These are phyloP conservation scores for Scomber colias DNA, from an alignment of 2,113 vertebrate species.

Conservation along the genomic window DNA sequence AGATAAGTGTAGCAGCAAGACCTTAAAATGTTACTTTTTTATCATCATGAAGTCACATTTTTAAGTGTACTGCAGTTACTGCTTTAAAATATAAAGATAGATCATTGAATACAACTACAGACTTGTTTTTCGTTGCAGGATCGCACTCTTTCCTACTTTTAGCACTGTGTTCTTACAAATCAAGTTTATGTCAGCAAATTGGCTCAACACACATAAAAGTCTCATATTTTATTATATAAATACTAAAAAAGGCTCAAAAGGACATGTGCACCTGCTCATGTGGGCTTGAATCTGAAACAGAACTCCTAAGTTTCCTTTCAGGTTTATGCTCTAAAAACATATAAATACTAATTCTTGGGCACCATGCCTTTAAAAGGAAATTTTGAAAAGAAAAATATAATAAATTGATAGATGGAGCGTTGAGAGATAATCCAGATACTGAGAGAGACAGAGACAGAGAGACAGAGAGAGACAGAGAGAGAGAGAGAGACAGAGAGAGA, in stretches of 20 bases:
- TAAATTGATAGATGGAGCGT: constrained; percentile 20
- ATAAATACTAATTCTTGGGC: background rate
- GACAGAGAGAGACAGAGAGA: background rate
- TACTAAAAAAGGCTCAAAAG: no score
- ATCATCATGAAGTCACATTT: no score
- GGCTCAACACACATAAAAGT: no score
- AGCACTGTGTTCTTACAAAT: no score
- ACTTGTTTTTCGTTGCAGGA: background rate
- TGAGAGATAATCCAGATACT: constrained; percentile 26
- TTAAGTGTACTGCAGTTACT: no score
- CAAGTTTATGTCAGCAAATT: no score
- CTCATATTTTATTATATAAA: no score
- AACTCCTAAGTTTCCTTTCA: background rate
- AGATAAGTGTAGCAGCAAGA: no score
- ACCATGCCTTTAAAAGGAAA: constrained; percentile 57
- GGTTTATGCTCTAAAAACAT: background rate
- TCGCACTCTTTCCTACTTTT: background rate
- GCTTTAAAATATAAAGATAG: no score
- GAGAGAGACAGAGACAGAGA: background rate
- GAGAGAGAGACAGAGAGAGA: no score
- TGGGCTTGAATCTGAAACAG: background rate
- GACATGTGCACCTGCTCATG: background rate
- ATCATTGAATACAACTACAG: no score
- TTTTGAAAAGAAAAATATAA: constrained; percentile 18
- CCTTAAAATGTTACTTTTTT: no score